Conservation (phyloP, 2,113 vertebrate species). For the Etia nguti region DNA sequence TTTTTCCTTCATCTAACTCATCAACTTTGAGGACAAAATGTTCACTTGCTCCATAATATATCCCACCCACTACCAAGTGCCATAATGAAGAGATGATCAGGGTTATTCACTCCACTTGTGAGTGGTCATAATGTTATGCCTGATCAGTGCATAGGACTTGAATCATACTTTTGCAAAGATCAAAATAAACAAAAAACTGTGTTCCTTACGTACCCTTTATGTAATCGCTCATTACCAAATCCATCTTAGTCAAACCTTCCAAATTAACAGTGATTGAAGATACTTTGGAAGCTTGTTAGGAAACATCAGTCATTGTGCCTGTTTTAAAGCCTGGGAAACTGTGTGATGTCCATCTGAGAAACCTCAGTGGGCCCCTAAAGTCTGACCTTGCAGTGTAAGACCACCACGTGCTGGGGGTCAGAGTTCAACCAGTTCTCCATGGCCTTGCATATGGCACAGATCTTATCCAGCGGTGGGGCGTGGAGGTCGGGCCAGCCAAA, state of each 20-base stretch:
- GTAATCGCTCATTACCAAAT: not conserved
- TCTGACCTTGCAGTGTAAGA: conserved; percentile 89
- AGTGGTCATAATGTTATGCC: too few species aligned
- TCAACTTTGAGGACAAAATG: too few species aligned
- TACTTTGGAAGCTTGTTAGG: not conserved
- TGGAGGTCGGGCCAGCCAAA: conserved; percentile 91
- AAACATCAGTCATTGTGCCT: not conserved
- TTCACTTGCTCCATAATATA: too few species aligned
- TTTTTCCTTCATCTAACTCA: too few species aligned
- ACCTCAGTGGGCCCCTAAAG: conserved; percentile 5
- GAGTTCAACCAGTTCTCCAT: conserved; percentile 90
- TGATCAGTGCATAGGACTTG: too few species aligned
- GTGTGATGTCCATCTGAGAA: not conserved
- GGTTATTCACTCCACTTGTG: too few species aligned
- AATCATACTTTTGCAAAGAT: not conserved
- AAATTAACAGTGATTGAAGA: not conserved
- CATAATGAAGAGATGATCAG: too few species aligned
- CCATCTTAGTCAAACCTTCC: not conserved
- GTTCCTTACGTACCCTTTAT: too few species aligned
- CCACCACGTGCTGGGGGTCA: conserved; percentile 87
- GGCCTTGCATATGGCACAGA: conserved; percentile 91
- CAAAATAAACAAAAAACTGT: not conserved
- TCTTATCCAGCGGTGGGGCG: conserved; percentile 86
- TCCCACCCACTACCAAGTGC: too few species aligned
- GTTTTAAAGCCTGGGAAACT: not conserved